Evolutionary conservation across 1,140 invertebrate genomes (phyloP).

Genomic region (Hermetia illucens): DNA sequence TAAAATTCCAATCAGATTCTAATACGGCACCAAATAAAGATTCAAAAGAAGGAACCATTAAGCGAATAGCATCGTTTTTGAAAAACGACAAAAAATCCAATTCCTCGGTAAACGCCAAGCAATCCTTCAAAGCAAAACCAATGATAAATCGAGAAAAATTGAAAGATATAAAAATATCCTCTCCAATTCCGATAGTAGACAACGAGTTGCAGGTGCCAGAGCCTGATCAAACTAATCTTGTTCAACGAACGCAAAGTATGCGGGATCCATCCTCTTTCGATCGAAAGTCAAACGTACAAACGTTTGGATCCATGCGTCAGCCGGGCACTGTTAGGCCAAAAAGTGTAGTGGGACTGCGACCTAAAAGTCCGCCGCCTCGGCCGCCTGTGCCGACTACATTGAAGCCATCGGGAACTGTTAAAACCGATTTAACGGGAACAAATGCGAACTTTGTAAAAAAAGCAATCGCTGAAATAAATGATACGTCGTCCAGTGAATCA

Average conservation of each 20-base stretch:
- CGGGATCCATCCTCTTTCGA: conserved; percentile 39
- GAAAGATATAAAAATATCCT: conserved; percentile 63
- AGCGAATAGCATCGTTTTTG: conserved; percentile 63
- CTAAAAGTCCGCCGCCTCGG: conserved; percentile 46
- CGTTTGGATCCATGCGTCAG: conserved; percentile 66
- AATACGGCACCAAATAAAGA: conserved; percentile 30
- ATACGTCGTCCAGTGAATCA: conserved; percentile 27
- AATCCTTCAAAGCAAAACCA: conserved; percentile 44
- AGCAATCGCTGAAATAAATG: conserved; percentile 27
- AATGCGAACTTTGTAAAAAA: conserved; percentile 28
- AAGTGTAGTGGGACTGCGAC: conserved; percentile 43
- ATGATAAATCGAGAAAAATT: conserved; percentile 51
- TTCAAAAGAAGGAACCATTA: conserved; percentile 44
- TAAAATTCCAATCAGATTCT: conserved; percentile 15
- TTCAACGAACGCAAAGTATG: conserved; percentile 66
- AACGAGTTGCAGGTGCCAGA: conserved; percentile 23
- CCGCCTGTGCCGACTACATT: conserved; percentile 33
- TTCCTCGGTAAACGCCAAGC: conserved; percentile 39
- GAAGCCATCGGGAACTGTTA: no score
- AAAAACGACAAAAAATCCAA: conserved; percentile 44
- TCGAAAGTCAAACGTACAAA: conserved; percentile 43
- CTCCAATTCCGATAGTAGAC: conserved; percentile 43
- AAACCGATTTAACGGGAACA: conserved; percentile 21
- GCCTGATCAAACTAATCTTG: conserved; percentile 24
- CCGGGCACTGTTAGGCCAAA: conserved; percentile 46